Evolutionary conservation across 2,113 vertebrate genomes (phyloP), one percentile per base, ranked within the genome.

Genomic region (Lepus americanus): DNA sequence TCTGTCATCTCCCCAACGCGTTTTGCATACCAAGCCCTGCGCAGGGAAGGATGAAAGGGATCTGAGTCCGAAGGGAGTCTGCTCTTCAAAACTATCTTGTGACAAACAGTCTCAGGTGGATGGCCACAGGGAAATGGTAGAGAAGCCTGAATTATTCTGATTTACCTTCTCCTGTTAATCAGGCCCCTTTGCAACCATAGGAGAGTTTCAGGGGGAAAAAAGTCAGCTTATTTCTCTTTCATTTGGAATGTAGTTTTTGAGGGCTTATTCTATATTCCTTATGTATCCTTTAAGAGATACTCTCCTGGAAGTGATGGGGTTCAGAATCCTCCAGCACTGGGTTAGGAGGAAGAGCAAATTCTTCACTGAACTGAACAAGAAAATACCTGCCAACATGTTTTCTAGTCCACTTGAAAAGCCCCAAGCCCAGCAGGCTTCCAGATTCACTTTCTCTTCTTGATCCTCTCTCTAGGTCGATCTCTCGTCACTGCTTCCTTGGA

Each of bases 91-190:
- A 94, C 70, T n/a, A 74, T 25, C 85, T 20, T 72, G 78, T 1
- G 16, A 95, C 82, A 79, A 87, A 76, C 88, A 76, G 77, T 85
- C 90, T 51, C 79, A 5, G 22, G 64, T 89, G 69, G 44, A 61
- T 20, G 64, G 88, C 69, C 64, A 55, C 33, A 31, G 94, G 89
- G 95, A 90, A 78, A 77, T 16, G 19, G 31, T 6, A 1, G 78
- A 69, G 73, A 90, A 90, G 69, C 78, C 19, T n/a, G 79, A 94
- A 96, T 96, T 92, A 97, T 97, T 96, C 90, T 92, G 81, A 95
- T 95, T 92, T 83, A 81, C 94, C 72, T 78, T 82, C 87, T 92
- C 78, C 55, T 49, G 81, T 51, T 94, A 92, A 96, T 90, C 23
- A 10, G 33, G 66, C 92, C 67, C 53, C 84, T 90, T 88, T 66